Percentiles rank a stretch among this genome's conserved stretches.
These are phyloP conservation scores for Trichogramma evanescens DNA, from an alignment of 2,888 invertebrate genomes.

Conservation along the genomic window DNA sequence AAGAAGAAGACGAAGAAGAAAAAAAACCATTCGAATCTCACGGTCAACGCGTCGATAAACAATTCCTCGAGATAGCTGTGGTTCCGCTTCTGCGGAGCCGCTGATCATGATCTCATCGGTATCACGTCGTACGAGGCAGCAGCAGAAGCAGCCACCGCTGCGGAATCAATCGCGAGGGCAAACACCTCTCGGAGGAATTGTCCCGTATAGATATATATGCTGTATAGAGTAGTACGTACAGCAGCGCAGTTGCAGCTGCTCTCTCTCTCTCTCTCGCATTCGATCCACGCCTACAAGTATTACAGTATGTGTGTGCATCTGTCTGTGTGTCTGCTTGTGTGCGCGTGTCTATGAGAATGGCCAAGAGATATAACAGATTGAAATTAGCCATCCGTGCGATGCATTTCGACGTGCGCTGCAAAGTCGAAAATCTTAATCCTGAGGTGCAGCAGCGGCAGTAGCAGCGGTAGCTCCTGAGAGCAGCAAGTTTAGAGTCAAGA, in stretches of 20 bases:
- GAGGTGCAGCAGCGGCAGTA: slow-evolving; percentile 18
- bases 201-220: no score
- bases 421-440: slow-evolving; percentile 47
- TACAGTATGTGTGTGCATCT: no score
- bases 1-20: no score
- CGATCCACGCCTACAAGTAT: no score
- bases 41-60: no score
- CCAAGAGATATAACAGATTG: slow-evolving; percentile 11
- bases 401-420: slow-evolving; percentile 7
- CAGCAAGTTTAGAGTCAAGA: no score
- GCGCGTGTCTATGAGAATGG: no score
- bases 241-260: neutral
- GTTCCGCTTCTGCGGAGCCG: neutral
- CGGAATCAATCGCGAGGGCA: slow-evolving; percentile 7
- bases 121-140: neutral
- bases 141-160: neutral
- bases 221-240: no score
- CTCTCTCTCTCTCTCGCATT: neutral
- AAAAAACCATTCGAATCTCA: no score
- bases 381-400: slow-evolving; percentile 27
- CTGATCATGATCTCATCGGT: neutral
- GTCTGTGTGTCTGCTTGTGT: no score
- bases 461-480: no score
- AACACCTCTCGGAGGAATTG: no score
- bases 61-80: neutral